phyloP scores from a whole-genome alignment of 2,888 invertebrate species.

The Crossocerus cetratus region DNA sequence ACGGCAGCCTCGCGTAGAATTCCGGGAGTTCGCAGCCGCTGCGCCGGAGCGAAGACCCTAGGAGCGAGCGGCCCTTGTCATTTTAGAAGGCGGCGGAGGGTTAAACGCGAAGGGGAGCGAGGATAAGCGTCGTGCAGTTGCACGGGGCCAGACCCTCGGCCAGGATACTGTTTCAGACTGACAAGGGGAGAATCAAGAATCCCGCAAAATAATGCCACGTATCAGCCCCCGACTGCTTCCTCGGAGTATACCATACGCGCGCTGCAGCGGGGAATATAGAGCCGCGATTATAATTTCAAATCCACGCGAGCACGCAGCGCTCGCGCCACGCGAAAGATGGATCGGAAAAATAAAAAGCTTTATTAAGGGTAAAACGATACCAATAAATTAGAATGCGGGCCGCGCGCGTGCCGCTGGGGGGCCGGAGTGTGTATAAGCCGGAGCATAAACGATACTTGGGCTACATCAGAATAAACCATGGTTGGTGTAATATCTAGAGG shows the following conservation, averaged over 20 bases:
- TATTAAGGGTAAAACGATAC: no score
- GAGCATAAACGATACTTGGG: no score
- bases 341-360: no score
- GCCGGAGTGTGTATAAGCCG: no score
- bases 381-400: no score
- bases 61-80: slow-evolving; percentile 15
- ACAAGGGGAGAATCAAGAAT: slow-evolving; percentile 29
- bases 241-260: no score
- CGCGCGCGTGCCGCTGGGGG: no score
- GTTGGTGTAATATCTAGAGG: background rate
- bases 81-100: slow-evolving; percentile 25
- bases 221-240: background rate
- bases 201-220: slow-evolving; percentile 9
- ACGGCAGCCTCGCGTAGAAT: background rate
- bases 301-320: no score
- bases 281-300: no score
- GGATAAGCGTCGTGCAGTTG: slow-evolving; percentile 31
- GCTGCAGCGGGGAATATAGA: no score
- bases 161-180: slow-evolving; percentile 36
- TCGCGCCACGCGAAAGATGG: no score
- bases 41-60: slow-evolving; percentile 23
- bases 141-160: slow-evolving; percentile 11
- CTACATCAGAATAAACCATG: no score
- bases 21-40: background rate
- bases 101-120: slow-evolving; percentile 23